These are phyloP conservation scores for Germaria angustata DNA, from an alignment of 2,888 invertebrate genomes.

Conservation along the genomic window DNA sequence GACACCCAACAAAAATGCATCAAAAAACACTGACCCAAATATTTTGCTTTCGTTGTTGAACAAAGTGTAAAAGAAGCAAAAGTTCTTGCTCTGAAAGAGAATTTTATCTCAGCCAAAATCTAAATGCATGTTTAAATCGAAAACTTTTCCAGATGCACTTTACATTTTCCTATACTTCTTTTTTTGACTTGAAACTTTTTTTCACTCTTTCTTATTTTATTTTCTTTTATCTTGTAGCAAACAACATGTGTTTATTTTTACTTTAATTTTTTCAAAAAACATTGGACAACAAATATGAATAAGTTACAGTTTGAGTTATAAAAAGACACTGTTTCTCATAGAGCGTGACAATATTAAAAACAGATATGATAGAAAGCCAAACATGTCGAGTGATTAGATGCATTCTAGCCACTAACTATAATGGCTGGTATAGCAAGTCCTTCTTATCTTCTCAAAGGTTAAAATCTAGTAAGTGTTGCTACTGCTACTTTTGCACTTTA, in stretches of 20 bases:
- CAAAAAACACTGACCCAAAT: conserved; percentile 36
- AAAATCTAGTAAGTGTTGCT: too few relatives aligned
- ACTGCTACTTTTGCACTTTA: too few relatives aligned
- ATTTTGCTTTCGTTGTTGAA: background rate
- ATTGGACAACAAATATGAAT: conserved; percentile 54
- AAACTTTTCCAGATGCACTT: conserved; percentile 53
- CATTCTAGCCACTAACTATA: too few relatives aligned
- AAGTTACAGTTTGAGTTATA: conserved; percentile 7
- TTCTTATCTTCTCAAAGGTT: too few relatives aligned
- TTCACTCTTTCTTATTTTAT: conserved; percentile 5
- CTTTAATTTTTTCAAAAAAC: conserved; percentile 18
- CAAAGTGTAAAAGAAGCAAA: conserved; percentile 18
- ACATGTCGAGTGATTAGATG: too few relatives aligned
- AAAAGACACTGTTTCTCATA: conserved; percentile 23
- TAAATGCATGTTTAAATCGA: conserved; percentile 62
- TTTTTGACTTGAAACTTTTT: conserved; percentile 34
- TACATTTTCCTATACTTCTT: conserved; percentile 1
- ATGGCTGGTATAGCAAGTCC: too few relatives aligned
- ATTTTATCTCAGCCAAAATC: conserved; percentile 59
- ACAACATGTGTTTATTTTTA: conserved; percentile 62
- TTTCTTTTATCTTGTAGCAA: conserved; percentile 32
- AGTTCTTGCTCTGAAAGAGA: conserved; percentile 49
- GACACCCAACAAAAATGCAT: background rate
- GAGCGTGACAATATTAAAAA: background rate
- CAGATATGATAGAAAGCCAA: too few relatives aligned